Base-by-base conservation (phyloP, 2,888 invertebrate species). In the Unio delphinus region DNA sequence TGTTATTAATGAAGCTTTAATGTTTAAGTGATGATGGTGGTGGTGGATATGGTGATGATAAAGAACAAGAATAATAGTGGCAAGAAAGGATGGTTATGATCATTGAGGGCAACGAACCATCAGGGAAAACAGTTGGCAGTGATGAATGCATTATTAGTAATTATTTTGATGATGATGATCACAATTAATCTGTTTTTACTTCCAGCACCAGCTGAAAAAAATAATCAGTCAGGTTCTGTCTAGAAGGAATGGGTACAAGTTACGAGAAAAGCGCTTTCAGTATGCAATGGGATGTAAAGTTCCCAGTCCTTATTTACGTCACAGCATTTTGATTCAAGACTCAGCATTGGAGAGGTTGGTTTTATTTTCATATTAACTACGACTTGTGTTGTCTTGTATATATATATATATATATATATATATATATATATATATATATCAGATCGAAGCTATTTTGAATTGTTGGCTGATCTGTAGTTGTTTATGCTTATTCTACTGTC, bases 221-320 rank as follows among this genome's bases (percentile, higher is more conserved):
- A 92, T 97, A 17, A 91, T 97, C 3, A 93, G 94, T 3, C 93
- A 95, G 0, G 93, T 96, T 65, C 91, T 96, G 66, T 93, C 94
- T n/a, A 93, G 94, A 76, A 92, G 94, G n/a, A 95, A 94, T 88
- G 94, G 95, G 3, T 96, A 94, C 87, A 94, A 94, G 86, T 90
- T 94, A 17, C 92, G 94, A 30, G 94, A 95, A 70, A 92, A 92
- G 1, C 92, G 93, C 65, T 95, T 95, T 81, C 94, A 94, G 85
- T 94, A 95, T 88, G 94, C 95, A 77, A 92, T 96, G 72, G 96
- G 96, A 0, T 92, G 93, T 20, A 93, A 94, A 20, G 92, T 95
- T 67, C 94, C 95, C 0, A 95, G 96, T 90, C 95, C 95, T 73
- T 95, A 95, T 92, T 91, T 95, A 30, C 91, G 94, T 67, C 96